Conservation (phyloP, 1,140 invertebrate species). For the Cataglyphis hispanica region DNA sequence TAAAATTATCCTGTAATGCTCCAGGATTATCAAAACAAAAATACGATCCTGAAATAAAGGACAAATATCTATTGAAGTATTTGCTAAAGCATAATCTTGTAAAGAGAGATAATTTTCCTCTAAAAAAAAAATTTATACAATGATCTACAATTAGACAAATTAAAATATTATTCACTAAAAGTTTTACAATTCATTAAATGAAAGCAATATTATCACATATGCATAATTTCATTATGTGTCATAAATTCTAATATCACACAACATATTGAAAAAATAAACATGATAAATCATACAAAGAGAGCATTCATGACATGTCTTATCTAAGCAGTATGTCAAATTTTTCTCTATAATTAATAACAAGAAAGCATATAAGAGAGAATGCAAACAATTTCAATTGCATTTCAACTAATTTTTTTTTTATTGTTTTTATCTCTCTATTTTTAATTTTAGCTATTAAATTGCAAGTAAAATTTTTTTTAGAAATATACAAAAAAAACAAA, state of each 20-base stretch:
- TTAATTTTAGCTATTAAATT: not conserved
- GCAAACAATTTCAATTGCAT: not conserved
- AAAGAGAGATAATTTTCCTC: not conserved
- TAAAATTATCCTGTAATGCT: slow-evolving; percentile 96
- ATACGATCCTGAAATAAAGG: slow-evolving; percentile 94
- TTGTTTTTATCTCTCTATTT: not conserved
- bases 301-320: slow-evolving; percentile 41
- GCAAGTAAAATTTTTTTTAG: not conserved
- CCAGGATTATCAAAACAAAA: slow-evolving; percentile 99
- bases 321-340: slow-evolving; percentile 33
- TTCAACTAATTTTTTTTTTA: not conserved
- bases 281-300: slow-evolving; percentile 48
- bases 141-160: not conserved
- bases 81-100: not conserved
- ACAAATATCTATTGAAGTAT: not conserved
- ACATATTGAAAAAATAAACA: slow-evolving; percentile 22
- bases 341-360: slow-evolving; percentile 16
- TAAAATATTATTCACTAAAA: not conserved
- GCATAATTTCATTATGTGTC: slow-evolving; percentile 9
- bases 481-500: not conserved
- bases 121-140: not conserved
- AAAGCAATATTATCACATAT: slow-evolving; percentile 13
- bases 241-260: slow-evolving; percentile 20
- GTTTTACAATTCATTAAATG: not conserved
- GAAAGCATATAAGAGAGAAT: not conserved